phyloP scores from a whole-genome alignment of 2,888 invertebrate species.

The Graphium colonna region DNA sequence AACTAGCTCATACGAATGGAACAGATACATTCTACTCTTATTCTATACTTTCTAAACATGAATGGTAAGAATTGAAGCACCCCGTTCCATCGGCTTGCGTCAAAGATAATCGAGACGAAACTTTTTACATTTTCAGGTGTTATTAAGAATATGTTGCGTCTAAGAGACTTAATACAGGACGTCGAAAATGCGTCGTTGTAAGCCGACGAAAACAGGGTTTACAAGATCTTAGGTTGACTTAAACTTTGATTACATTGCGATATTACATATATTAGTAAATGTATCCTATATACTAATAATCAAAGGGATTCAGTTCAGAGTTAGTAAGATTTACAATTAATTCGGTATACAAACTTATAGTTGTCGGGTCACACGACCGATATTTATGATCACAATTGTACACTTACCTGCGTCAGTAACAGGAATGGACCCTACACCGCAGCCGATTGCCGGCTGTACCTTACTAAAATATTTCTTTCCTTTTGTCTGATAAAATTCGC shows the following conservation, averaged over 20 bases:
- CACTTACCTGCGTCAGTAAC: background rate
- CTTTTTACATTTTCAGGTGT: background rate
- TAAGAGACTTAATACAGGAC: background rate
- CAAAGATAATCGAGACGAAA: background rate
- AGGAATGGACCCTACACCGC: background rate
- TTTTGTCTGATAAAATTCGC: conserved; percentile 43
- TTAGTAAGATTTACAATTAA: conserved; percentile 50
- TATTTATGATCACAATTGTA: background rate
- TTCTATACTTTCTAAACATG: conserved; percentile 30
- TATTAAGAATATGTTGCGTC: background rate
- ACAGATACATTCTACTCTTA: background rate
- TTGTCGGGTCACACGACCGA: conserved; percentile 16
- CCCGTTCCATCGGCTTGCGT: conserved; percentile 39
- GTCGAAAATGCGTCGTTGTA: background rate
- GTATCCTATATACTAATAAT: conserved; percentile 22
- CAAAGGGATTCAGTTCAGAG: conserved; percentile 24
- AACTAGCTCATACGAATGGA: conserved; percentile 38
- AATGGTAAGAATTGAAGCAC: conserved; percentile 41
- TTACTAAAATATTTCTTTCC: conserved; percentile 4
- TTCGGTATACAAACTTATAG: conserved; percentile 49
- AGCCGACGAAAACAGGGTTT: conserved; percentile 7
- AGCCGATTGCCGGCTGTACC: conserved; percentile 13
- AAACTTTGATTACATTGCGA: conserved; percentile 10
- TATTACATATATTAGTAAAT: conserved; percentile 17
- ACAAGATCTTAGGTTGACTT: background rate